Evolutionary conservation across 2,113 vertebrate genomes (phyloP).

Genomic region (Actinemys pallida): DNA sequence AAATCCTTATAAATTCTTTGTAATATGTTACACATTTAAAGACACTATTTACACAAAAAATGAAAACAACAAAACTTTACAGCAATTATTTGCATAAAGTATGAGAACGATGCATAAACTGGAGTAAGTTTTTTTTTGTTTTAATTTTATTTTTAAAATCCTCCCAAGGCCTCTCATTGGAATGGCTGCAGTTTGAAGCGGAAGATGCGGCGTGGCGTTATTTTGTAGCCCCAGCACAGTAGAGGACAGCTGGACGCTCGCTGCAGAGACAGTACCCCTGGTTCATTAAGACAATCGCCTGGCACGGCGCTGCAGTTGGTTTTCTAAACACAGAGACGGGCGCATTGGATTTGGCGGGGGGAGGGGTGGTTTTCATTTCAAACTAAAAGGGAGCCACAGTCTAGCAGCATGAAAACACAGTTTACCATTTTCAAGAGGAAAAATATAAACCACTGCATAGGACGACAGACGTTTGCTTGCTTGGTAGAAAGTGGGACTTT

Average conservation of each 20-base stretch:
- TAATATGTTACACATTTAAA: slow-evolving; percentile 91
- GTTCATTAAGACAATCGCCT: background rate
- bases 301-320: background rate
- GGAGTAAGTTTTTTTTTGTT: slow-evolving; percentile 12
- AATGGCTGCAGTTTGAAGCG: slow-evolving; percentile 48
- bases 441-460: background rate
- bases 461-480: background rate
- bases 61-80: slow-evolving; percentile 76
- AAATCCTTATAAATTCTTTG: slow-evolving; percentile 92
- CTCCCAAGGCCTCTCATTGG: slow-evolving; percentile 57
- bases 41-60: slow-evolving; percentile 89
- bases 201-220: background rate
- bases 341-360: background rate
- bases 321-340: background rate
- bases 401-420: background rate
- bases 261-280: background rate
- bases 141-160: background rate
- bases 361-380: background rate
- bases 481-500: background rate
- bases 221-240: background rate
- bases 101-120: slow-evolving; percentile 47
- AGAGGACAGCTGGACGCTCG: background rate
- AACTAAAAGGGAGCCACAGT: background rate
- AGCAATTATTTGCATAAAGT: slow-evolving; percentile 79
- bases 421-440: background rate